phyloP scores from a whole-genome alignment of 2,888 invertebrate species.

The Archaeoteleia sp. region DNA sequence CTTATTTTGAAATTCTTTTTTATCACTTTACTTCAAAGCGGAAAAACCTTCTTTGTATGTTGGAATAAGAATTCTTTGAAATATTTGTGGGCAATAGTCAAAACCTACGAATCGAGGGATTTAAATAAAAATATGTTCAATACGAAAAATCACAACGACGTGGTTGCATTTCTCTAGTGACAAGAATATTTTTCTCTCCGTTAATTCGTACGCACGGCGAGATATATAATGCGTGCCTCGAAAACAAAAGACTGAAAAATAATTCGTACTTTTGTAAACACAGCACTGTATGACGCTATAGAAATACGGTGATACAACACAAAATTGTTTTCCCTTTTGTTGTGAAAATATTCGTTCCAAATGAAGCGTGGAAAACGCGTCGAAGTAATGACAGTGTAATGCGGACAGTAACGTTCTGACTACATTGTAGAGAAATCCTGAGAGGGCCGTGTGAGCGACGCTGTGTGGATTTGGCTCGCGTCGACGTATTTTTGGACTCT shows the following conservation, averaged over 20 bases:
- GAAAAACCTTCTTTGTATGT: not conserved
- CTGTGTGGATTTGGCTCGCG: constrained; percentile 79
- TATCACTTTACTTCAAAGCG: not conserved
- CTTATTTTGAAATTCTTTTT: not conserved
- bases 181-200: too few species aligned
- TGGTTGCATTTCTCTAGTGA: too few species aligned
- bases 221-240: too few species aligned
- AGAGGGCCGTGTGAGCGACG: constrained; percentile 80
- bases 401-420: constrained; percentile 1
- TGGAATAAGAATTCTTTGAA: not conserved
- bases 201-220: too few species aligned
- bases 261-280: not conserved
- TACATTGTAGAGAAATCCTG: constrained; percentile 79
- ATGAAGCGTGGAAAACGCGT: constrained; percentile 14
- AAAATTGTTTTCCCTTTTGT: not conserved
- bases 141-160: too few species aligned
- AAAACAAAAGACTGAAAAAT: too few species aligned
- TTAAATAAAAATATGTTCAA: too few species aligned
- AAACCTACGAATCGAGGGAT: too few species aligned
- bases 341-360: not conserved
- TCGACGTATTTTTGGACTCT: constrained; percentile 81
- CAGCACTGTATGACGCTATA: not conserved
- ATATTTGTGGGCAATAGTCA: too few species aligned
- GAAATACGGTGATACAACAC: not conserved
- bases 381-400: constrained; percentile 1